Evolutionary conservation across 2,113 vertebrate species (phyloP).

Genomic region (Crotalus horridus): DNA sequence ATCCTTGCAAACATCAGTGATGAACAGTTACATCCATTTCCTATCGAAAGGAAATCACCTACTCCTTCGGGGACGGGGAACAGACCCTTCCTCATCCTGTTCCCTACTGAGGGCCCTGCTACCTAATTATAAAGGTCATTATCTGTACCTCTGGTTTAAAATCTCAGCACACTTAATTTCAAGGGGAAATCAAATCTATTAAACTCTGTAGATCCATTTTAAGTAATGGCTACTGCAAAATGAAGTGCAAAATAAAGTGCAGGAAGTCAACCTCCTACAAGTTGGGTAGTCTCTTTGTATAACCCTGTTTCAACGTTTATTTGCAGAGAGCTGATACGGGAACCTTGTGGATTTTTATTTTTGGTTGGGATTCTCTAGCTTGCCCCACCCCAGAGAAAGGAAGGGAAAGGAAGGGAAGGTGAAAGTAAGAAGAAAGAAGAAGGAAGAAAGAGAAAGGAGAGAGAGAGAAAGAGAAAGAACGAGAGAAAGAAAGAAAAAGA

Average conservation of each 20-base stretch:
- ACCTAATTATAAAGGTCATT: neutral
- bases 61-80: neutral
- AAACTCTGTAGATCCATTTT: neutral
- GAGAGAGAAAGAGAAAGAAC: neutral
- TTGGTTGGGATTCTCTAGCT: neutral
- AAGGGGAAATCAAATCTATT: neutral
- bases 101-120: neutral
- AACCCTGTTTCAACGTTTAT: too few species aligned
- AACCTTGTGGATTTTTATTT: neutral
- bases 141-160: neutral
- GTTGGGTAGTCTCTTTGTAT: neutral
- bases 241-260: neutral
- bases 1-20: neutral
- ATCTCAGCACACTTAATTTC: neutral
- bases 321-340: neutral
- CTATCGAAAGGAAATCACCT: neutral
- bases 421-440: neutral
- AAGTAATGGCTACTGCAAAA: neutral
- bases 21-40: too few species aligned
- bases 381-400: neutral
- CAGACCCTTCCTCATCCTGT: neutral
- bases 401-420: neutral
- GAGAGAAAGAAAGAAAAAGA: accelerated
- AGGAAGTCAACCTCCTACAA: neutral
- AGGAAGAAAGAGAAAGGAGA: neutral